Conservation (phyloP, 2,113 vertebrate genomes). For the Sapayoa aenigma region DNA sequence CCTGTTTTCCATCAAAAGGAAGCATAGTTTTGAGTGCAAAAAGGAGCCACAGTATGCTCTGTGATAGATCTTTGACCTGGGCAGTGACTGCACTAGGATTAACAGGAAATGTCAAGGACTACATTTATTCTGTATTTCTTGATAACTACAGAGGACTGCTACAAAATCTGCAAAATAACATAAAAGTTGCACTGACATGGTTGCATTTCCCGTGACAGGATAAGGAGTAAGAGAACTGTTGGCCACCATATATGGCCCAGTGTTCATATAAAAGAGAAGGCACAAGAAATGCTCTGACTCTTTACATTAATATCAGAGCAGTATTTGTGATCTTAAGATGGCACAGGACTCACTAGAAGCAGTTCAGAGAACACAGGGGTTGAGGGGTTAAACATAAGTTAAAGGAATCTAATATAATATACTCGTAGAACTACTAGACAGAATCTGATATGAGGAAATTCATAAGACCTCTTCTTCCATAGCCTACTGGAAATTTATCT, state of each 20-base stretch:
- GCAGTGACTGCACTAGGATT: not conserved
- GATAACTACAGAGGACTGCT: not conserved
- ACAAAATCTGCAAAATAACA: not conserved
- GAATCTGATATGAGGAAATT: not conserved
- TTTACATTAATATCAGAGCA: not conserved
- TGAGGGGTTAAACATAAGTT: not conserved
- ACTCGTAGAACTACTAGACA: not conserved
- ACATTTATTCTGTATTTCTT: not conserved
- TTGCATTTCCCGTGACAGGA: not conserved
- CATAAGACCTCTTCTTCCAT: not conserved
- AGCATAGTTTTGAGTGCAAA: not conserved
- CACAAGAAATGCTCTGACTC: not conserved
- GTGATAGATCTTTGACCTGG: not conserved
- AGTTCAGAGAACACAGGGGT: not conserved
- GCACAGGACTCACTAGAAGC: not conserved
- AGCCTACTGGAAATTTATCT: not conserved
- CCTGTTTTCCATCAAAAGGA: not conserved
- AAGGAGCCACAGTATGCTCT: not conserved
- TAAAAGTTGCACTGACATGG: not conserved
- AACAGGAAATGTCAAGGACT: not conserved
- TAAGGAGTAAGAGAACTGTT: not conserved
- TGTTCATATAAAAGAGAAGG: not conserved
- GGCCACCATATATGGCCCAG: not conserved
- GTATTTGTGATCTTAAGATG: not conserved
- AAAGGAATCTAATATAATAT: not conserved